Base-by-base conservation (phyloP, 2,113 vertebrate species). In the Neoarius graeffei region DNA sequence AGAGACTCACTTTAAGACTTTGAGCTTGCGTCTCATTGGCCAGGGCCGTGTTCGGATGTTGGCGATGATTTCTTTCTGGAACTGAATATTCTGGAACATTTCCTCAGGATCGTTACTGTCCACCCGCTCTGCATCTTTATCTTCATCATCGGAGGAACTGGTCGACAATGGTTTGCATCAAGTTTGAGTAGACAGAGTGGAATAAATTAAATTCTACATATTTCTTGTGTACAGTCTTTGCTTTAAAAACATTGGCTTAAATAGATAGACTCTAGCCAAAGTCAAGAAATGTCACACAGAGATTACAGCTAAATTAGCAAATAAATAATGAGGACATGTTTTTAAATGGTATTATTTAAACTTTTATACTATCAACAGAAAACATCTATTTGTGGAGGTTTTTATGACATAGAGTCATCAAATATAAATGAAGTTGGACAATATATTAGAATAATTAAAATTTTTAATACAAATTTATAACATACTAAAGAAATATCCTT, bases 51-150 rank as follows among this genome's bases (percentile, higher is more conserved):
- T 96, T 82, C 96, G 95, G 86, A 99, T 97, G 86, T 97, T 98
- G 85, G 97, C 96, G 84, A 99, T 96, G 54, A 99, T 97, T 84
- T 99, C 98, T 87, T 99, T 99, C 94, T 99, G 98, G 90, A 97
- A 95, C 94, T 99, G 98, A 91, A 99, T 99, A 89, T 97, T 99
- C 95, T 99, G 98, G 89, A 99, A 99, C 94, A 99, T 96, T 87
- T 97, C 97, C 91, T 99, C 98, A 0, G 98, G 98, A 88, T 99
- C 97, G 1, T 95, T 97, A 92, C 95, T 97, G 89, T 98, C 97
- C 71, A 95, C 94, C 2, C 95, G 93, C 80, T 96, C 97, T 48
- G 95, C 96, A 1, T 93, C 93, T 20, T 92, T 94, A 27, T 96
- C 96, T 0, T 98, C 96, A 85, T 96, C 97, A 0, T 98, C 97